Evolutionary conservation across 2,888 invertebrate genomes (phyloP).

Genomic region (Norana najaformis): DNA sequence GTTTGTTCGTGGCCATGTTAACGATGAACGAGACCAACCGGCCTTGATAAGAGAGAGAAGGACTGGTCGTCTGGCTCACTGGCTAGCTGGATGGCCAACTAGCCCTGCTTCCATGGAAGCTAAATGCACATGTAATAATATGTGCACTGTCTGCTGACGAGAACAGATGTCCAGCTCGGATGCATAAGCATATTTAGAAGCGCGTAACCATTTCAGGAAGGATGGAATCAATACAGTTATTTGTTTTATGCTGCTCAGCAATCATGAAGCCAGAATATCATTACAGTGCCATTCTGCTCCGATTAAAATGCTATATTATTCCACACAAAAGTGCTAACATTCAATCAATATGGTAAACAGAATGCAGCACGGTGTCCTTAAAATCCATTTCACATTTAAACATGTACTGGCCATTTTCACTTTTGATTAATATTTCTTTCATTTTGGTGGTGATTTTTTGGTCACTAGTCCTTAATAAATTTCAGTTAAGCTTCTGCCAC

Average conservation of each 20-base stretch:
- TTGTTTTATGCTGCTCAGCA: background rate
- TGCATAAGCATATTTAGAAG: background rate
- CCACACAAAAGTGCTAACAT: background rate
- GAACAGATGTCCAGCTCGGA: background rate
- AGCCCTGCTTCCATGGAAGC: background rate
- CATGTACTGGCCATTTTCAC: background rate
- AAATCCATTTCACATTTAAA: background rate
- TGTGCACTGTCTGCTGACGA: conserved; percentile 13
- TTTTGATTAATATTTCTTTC: no score
- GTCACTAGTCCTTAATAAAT: no score
- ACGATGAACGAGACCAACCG: background rate
- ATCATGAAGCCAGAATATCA: background rate
- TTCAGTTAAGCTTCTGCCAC: no score
- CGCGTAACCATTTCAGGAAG: background rate
- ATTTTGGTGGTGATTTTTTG: no score
- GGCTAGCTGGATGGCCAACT: background rate
- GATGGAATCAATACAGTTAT: background rate
- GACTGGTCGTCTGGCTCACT: background rate
- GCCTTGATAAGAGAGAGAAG: no score
- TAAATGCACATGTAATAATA: background rate
- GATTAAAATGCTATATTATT: background rate
- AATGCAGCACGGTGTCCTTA: no score
- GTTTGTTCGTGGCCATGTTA: background rate
- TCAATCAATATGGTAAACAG: background rate
- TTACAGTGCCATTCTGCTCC: background rate